Evolutionary conservation across 2,888 invertebrate genomes (phyloP), one percentile per base, ranked within the genome.

Genomic region (Phorcus lineatus): DNA sequence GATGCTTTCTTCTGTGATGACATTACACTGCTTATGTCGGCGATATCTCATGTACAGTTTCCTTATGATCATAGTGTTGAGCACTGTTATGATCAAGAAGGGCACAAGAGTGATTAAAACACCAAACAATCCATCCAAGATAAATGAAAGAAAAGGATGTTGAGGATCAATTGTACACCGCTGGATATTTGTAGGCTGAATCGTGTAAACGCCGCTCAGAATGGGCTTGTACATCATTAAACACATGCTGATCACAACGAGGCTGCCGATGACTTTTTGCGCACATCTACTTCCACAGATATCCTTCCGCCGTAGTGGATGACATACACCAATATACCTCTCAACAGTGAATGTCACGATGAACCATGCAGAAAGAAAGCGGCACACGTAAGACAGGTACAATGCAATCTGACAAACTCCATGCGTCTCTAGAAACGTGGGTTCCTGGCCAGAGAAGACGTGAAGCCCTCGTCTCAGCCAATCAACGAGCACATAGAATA

Each of bases 351-450:
- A 92, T 9, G 89, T 86, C 2, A 91, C 91, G 19, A 92, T 86
- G 54, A 92, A 80, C 92, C 92, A 92, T 11, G 91, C 90, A 0
- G 92, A 92, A 55, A 91, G 80, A 66, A 92, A 89, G 2, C 92
- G 85, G 53, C 88, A 88, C 17, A 88, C 84, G 81, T 92, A 92
- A 40, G 95, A 95, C 13, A 95, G 90, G 91, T 96, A 97, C 16
- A 95, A 86, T 96, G 95, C 66, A 95, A 92, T 88, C 96, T 96
- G 94, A 94, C 95, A 67, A 94, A 87, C 36, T 17, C 87, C 88
- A n/a, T 85, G 77, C 1, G 67, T 81, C 19, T 88, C 86, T 17
- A 90, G 74, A 53, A 90, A 87, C 7, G 75, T 47, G 2, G 88
- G 79, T 9, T 78, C 66, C 16, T 78, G 31, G 11, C 84, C 82